phyloP scores from a whole-genome alignment of 2,797 vertebrate species.

The Prionace glauca region DNA sequence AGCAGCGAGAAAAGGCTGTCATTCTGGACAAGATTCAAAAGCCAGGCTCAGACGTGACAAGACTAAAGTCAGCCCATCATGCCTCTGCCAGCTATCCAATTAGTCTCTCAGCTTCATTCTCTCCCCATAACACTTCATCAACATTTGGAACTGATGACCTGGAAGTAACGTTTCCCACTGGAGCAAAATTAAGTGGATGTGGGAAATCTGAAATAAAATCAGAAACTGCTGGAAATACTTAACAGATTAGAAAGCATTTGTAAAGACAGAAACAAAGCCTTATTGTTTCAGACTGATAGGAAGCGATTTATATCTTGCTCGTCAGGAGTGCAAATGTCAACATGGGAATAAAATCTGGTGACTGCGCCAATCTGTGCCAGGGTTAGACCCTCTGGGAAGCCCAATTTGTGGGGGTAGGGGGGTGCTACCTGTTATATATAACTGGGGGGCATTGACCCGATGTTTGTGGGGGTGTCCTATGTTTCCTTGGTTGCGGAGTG shows the following conservation, averaged over 20 bases:
- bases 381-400: no score
- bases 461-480: no score
- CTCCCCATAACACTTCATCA: neutral
- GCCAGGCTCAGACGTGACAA: neutral
- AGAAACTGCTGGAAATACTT: neutral
- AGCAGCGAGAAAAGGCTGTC: neutral
- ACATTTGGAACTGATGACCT: neutral
- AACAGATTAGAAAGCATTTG: neutral
- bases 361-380: no score
- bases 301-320: no score
- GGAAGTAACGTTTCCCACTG: neutral
- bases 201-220: neutral
- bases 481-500: no score
- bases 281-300: neutral
- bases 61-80: neutral
- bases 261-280: neutral
- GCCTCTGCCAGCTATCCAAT: neutral
- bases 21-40: neutral
- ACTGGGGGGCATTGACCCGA: no score
- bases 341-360: no score
- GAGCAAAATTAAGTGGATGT: neutral
- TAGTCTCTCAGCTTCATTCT: neutral
- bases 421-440: no score
- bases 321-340: no score
- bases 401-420: no score